These are phyloP conservation scores for Heteronetta atricapilla DNA, from an alignment of 2,113 vertebrate species.

Conservation along the genomic window DNA sequence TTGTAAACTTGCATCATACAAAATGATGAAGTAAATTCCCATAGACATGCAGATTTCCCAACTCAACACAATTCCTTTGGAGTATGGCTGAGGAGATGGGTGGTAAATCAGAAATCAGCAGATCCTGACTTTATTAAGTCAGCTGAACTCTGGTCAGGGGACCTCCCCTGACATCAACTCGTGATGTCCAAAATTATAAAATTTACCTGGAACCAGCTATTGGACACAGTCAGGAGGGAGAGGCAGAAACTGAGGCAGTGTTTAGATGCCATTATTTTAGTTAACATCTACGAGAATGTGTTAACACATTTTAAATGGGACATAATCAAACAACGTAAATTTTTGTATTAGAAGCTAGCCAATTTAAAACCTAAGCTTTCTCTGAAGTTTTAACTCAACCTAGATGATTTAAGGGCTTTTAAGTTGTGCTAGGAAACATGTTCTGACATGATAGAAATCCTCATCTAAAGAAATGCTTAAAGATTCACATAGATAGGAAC, in stretches of 20 bases:
- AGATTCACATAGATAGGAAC: neutral
- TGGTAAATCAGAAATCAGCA: neutral
- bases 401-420: neutral
- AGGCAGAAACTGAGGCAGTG: neutral
- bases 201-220: neutral
- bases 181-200: neutral
- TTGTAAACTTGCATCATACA: neutral
- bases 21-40: neutral
- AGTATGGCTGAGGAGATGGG: neutral
- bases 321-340: neutral
- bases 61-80: neutral
- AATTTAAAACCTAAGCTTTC: neutral
- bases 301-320: neutral
- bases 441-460: neutral
- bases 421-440: neutral
- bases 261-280: neutral
- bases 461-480: slow-evolving; percentile 25
- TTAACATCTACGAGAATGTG: neutral
- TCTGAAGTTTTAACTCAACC: neutral
- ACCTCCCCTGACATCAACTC: neutral
- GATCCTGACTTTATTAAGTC: neutral
- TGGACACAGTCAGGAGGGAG: neutral
- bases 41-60: neutral
- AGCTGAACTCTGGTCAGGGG: neutral
- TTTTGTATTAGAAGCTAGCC: neutral